Percentiles rank a stretch among this genome's conserved stretches.
Evolutionary conservation across 1,140 invertebrate species (phyloP).

Genomic region (Phthorimaea operculella): DNA sequence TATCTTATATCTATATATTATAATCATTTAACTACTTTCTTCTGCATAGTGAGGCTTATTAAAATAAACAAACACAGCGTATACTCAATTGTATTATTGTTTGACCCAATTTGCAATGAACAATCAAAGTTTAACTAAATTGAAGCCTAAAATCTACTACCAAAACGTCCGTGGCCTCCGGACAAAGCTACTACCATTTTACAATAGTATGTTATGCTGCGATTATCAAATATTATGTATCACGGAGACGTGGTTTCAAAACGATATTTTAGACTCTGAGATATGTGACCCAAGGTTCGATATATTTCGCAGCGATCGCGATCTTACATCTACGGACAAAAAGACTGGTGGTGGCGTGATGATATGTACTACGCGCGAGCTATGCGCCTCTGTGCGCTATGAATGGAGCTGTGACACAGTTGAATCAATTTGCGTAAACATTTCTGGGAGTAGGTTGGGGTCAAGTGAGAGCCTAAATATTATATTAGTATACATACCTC

Average conservation of each 20-base stretch:
- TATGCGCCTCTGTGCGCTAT: neutral
- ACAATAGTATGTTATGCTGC: neutral
- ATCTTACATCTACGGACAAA: neutral
- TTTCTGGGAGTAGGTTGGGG: neutral
- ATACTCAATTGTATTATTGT: no score
- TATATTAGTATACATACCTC: neutral
- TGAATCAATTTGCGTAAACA: neutral
- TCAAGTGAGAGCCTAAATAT: neutral
- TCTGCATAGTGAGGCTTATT: no score
- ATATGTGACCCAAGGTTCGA: neutral
- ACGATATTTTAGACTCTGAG: neutral
- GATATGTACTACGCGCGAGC: neutral
- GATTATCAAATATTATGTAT: neutral
- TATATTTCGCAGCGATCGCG: neutral
- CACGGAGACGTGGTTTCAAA: neutral
- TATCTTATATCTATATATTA: no score
- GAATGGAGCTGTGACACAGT: neutral
- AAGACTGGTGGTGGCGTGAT: neutral
- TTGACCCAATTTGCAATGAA: no score
- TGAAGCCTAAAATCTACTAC: neutral
- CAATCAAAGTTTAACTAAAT: no score
- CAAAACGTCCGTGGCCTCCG: slow-evolving; percentile 4
- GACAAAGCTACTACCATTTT: neutral
- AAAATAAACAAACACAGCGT: no score
- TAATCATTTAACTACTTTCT: no score